phyloP scores from a whole-genome alignment of 1,140 invertebrate species.

The Cherax quadricarinatus region DNA sequence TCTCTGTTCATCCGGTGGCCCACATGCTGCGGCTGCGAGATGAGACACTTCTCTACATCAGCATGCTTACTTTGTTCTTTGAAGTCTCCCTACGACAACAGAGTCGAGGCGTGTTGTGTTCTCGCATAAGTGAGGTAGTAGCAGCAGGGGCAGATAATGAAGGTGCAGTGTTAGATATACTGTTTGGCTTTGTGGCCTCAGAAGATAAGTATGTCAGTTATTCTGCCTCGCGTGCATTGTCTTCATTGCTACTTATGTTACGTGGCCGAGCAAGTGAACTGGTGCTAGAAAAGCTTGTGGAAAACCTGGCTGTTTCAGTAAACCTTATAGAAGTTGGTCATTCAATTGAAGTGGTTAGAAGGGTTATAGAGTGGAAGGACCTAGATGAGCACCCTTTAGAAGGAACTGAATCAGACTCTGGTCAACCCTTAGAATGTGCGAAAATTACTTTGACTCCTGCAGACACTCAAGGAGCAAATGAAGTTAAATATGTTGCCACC shows the following conservation, averaged over 20 bases:
- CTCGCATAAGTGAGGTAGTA: constrained; percentile 86
- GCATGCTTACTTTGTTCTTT: constrained; percentile 88
- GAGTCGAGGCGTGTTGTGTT: constrained; percentile 87
- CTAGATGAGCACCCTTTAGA: constrained; percentile 88
- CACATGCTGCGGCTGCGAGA: constrained; percentile 54
- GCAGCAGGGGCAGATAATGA: constrained; percentile 88
- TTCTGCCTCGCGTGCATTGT: constrained; percentile 86
- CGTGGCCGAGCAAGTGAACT: constrained; percentile 86
- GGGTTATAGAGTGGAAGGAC: constrained; percentile 92
- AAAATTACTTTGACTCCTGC: constrained; percentile 63
- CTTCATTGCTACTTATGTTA: constrained; percentile 88
- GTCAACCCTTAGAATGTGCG: constrained; percentile 56
- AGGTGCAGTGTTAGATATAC: constrained; percentile 88
- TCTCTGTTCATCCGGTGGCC: constrained; percentile 50
- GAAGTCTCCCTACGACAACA: constrained; percentile 91
- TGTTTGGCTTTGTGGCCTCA: constrained; percentile 86
- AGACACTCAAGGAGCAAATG: constrained; percentile 71
- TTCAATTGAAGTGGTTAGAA: constrained; percentile 88
- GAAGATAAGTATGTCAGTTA: constrained; percentile 89
- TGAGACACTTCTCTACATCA: constrained; percentile 75
- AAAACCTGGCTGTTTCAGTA: constrained; percentile 76
- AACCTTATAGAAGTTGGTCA: constrained; percentile 82
- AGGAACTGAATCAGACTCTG: constrained; percentile 78
- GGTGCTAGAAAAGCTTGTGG: constrained; percentile 84
- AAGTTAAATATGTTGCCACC: constrained; percentile 88